These are phyloP conservation scores for Drosophila setifemur DNA, from an alignment of 1,140 invertebrate genomes.

Conservation along the genomic window DNA sequence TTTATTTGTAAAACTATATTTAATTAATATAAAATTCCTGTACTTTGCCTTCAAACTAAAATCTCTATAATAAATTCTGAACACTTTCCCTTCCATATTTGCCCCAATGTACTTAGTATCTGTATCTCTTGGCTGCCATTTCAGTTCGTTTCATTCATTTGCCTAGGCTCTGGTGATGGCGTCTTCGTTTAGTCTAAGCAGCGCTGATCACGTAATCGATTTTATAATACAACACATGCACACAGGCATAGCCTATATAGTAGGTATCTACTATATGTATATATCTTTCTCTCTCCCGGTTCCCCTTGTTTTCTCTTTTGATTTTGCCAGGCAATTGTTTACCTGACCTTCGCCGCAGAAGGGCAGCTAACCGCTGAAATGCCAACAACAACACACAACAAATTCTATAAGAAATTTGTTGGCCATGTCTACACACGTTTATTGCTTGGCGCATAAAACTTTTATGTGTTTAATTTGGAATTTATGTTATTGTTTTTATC, in stretches of 20 bases:
- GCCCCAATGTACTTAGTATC: constrained; percentile 40
- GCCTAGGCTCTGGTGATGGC: constrained; percentile 52
- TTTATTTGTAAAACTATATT: background rate
- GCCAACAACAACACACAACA: constrained; percentile 12
- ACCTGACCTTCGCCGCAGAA: constrained; percentile 72
- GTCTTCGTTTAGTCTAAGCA: constrained; percentile 51
- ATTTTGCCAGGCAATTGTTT: constrained; percentile 48
- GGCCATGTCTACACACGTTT: constrained; percentile 70
- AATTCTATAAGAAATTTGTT: constrained; percentile 39
- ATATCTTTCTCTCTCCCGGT: constrained; percentile 1
- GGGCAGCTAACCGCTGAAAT: constrained; percentile 50
- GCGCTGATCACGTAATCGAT: constrained; percentile 74
- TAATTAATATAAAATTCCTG: background rate
- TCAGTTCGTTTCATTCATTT: constrained; percentile 52
- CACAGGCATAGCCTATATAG: constrained; percentile 1
- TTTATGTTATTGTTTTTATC: constrained; percentile 79
- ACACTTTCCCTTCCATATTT: background rate
- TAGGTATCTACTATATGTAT: background rate
- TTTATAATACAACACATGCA: constrained; percentile 61
- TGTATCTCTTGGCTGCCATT: constrained; percentile 13
- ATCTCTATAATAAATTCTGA: no score
- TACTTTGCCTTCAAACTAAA: no score
- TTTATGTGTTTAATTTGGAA: constrained; percentile 79
- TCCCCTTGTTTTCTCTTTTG: constrained; percentile 1
- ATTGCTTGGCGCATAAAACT: constrained; percentile 70